A percentile compares a stretch with the other conserved stretches of the same genome.
These are phyloP conservation scores for Sakesphorus luctuosus DNA, from an alignment of 2,113 vertebrate species.

Conservation along the genomic window DNA sequence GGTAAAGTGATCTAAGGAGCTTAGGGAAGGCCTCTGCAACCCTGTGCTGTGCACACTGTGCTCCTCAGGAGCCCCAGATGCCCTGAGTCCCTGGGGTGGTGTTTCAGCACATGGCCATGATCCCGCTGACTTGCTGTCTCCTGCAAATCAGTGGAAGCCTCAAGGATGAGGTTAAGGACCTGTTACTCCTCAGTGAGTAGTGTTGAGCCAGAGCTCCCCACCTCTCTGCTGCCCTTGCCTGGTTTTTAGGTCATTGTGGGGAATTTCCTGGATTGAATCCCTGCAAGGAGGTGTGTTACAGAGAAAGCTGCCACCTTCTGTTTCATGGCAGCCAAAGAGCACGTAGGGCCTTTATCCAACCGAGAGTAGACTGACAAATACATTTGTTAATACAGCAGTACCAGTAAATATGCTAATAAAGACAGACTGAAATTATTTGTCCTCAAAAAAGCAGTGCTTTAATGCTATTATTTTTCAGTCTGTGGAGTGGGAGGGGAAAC, in stretches of 20 bases:
- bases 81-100: background rate
- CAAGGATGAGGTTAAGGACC: background rate
- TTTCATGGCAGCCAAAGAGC: accelerated
- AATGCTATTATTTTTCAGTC: background rate
- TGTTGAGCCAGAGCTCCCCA: background rate
- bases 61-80: background rate
- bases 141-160: background rate
- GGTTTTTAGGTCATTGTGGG: background rate
- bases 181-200: background rate
- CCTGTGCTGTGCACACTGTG: background rate
- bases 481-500: background rate
- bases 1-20: slow-evolving; percentile 6
- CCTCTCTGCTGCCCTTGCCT: background rate
- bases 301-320: background rate
- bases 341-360: background rate
- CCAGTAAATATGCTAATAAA: background rate
- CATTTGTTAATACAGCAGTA: background rate
- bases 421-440: background rate
- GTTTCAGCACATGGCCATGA: background rate
- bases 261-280: background rate
- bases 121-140: background rate
- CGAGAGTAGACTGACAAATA: background rate
- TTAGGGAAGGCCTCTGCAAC: background rate
- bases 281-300: background rate
- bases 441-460: background rate